Evolutionary conservation across 2,113 vertebrate species (phyloP), one percentile per base, ranked within the genome.

Genomic region (Ochotona curzoniae): DNA sequence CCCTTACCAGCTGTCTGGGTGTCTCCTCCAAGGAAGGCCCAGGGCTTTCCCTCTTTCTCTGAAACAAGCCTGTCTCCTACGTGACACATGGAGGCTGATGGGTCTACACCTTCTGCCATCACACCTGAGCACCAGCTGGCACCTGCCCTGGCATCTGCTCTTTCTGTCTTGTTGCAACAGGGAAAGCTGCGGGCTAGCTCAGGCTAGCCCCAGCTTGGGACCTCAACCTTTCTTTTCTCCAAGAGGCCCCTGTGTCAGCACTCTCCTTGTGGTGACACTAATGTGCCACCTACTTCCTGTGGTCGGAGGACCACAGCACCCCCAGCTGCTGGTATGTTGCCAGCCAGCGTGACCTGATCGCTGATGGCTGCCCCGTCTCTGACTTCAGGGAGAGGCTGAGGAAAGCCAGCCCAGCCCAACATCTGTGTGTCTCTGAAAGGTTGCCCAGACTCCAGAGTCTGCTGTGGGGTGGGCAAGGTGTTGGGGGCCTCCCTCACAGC

Each of bases 311-410:
- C 23, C 23, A 0, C 23, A 0, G 6, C 35, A 74, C 23, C n/a
- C 20, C 38, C 30, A 66, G 8, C 15, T 18, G 6, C 80, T 25
- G 30, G 25, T 0, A 2, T n/a, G 67, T 35, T 60, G 0, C 70
- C 73, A 67, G 20, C 28, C 80, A 75, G 20, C 32, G 21, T 35
- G 57, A 57, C 35, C 35, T 35, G 47, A 57, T 30, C 35, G 54
- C 54, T 64, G 28, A 49, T 47, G 20, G 15, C 49, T 30, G 15
- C 7, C 64, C 63, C 10, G 7, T 74, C 61, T 14, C 14, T 23
- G 63, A 61, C 54, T 20, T 35, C 2, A 9, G 74, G 61, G 17
- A 57, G 2, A 8, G 98, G 96, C 97, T 75, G 60, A 17, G 12
- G 7, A 5, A 0, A 38, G 54, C 13, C 73, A 7, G 81, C 28